Base-by-base conservation (phyloP, 2,888 invertebrate species). In the Dryobota labecula region DNA sequence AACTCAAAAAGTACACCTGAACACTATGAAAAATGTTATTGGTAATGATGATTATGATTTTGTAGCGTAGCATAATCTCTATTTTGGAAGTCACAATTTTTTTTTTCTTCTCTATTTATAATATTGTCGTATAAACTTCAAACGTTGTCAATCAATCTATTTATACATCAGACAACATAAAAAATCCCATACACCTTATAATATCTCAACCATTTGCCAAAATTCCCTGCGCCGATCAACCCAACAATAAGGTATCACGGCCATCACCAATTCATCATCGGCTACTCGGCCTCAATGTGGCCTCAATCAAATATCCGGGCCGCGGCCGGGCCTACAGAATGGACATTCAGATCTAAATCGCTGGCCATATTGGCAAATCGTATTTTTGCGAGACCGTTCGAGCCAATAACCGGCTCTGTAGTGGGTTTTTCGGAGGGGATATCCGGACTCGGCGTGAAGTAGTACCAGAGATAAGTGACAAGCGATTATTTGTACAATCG, bases 261-360 rank as follows among this genome's bases (percentile, higher is more conserved):
- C 64, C 67, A 73, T 77, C 79, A 77, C 72, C 72, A 69, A 78
- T 80, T 78, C 70, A 82, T 85, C 83, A 85, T 81, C 73, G 61
- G 68, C 58, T 61, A 67, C 62, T 60, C 56, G 41, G 79, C 79
- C 79, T 76, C 72, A 65, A 62, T 73, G 76, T 78, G 73, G 76
- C 82, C 87, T 78, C 88, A 85, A 90, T 91, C 87, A 88, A 89
- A 89, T 89, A 90, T 88, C 86, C 86, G 89, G 86, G 81, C 83
- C 78, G 58, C 53, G 87, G 87, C 78, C 80, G 74, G 86, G 87
- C 88, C 89, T 86, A 86, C 73, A 85, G 87, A 92, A 91, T 90
- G 89, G 90, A 86, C 89, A 88, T 88, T 90, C 89, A 87, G 89
- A 89, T 91, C 91, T 92, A 93, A 93, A 92, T 92, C 90, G 92